Conservation (phyloP, 2,113 vertebrate genomes). For the Eptesicus fuscus region DNA sequence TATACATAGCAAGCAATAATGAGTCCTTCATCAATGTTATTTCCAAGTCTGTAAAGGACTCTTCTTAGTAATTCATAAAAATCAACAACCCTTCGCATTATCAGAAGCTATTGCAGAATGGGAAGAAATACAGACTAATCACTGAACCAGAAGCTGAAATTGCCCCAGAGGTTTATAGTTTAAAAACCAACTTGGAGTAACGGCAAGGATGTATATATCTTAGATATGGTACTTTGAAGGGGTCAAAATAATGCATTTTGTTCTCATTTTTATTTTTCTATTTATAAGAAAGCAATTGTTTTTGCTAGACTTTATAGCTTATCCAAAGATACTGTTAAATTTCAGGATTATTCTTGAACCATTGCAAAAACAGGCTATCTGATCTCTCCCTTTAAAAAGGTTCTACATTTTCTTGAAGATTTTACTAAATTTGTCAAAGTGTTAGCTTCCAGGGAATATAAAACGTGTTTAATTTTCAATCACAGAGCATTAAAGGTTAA, state of each 20-base stretch:
- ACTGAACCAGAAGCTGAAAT: conserved; percentile 88
- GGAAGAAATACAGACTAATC: conserved; percentile 84
- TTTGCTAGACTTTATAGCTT: background rate
- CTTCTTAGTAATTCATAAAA: conserved; percentile 82
- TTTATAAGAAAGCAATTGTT: conserved; percentile 18
- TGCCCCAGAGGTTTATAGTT: conserved; percentile 81
- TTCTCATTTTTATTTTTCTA: background rate
- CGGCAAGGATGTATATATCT: background rate
- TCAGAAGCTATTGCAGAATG: conserved; percentile 82
- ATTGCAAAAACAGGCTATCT: background rate
- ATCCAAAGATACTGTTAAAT: background rate
- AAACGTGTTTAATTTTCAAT: conserved; percentile 24
- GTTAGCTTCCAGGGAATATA: background rate
- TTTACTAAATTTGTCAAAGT: conserved; percentile 1
- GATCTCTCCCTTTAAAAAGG: background rate
- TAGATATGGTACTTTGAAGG: background rate
- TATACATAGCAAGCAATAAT: conserved; percentile 90
- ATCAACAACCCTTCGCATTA: conserved; percentile 88
- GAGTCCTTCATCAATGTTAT: conserved; percentile 91
- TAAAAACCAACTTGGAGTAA: background rate
- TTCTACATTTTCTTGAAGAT: background rate
- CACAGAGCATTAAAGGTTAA: conserved; percentile 17
- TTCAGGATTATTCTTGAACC: background rate
- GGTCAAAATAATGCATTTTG: background rate
- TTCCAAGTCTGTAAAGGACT: conserved; percentile 77